Evolutionary conservation across 1,140 invertebrate genomes (phyloP).

Genomic region (Bathynomus jamesi): DNA sequence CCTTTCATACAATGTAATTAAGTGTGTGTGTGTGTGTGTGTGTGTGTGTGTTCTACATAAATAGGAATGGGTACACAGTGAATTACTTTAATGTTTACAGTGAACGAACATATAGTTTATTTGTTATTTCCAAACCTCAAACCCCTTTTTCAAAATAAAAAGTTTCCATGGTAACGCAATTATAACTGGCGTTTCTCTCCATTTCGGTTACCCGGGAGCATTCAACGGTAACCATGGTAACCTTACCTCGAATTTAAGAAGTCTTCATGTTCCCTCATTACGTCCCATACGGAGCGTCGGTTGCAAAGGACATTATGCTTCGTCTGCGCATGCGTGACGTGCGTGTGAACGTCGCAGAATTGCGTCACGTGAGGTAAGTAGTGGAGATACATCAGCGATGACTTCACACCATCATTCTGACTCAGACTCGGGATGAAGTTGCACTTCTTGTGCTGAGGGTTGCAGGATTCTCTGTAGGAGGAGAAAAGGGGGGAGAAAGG

Average conservation of each 20-base stretch:
- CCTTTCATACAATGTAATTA: no score
- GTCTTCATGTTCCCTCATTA: constrained; percentile 38
- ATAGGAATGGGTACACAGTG: no score
- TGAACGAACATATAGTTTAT: no score
- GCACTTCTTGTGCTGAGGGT: constrained; percentile 21
- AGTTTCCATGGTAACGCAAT: no score
- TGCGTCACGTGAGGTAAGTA: constrained; percentile 37
- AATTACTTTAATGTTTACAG: no score
- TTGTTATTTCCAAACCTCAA: no score
- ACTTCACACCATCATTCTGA: constrained; percentile 40
- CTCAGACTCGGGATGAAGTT: constrained; percentile 20
- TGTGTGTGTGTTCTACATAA: no score
- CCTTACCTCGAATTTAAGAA: constrained; percentile 23
- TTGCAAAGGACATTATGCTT: constrained; percentile 43
- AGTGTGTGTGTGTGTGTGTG: no score
- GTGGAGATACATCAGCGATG: constrained; percentile 51
- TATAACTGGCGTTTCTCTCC: no score
- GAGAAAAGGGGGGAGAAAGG: no score
- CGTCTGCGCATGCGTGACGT: constrained; percentile 42
- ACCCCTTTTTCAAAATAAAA: no score
- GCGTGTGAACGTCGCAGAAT: constrained; percentile 38
- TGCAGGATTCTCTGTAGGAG: constrained; percentile 15
- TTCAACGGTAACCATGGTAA: background rate
- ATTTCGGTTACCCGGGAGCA: no score
- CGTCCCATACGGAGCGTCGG: constrained; percentile 38